These are phyloP conservation scores for Spilosoma lubricipeda DNA, from an alignment of 2,888 invertebrate species.

Conservation along the genomic window DNA sequence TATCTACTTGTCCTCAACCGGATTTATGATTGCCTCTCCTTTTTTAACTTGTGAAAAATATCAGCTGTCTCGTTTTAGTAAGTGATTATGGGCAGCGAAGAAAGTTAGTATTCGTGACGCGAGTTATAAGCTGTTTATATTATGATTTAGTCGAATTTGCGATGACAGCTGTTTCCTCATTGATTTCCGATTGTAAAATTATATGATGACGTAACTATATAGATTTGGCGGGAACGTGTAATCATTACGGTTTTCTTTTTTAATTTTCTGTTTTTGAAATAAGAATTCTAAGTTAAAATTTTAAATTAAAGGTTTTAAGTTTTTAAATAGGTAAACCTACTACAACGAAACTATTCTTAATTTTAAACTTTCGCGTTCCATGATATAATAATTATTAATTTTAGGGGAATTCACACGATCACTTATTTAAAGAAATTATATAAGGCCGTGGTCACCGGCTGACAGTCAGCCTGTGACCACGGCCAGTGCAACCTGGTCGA, in stretches of 20 bases:
- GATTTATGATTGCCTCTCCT: slow-evolving; percentile 66
- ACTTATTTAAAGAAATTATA: no score
- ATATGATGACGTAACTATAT: background rate
- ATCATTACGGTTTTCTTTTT: background rate
- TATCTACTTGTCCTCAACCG: slow-evolving; percentile 67
- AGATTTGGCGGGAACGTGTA: slow-evolving; percentile 1
- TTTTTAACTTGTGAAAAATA: slow-evolving; percentile 47
- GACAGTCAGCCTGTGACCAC: no score
- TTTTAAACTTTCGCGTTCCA: no score
- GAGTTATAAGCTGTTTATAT: slow-evolving; percentile 40
- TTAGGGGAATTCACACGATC: no score
- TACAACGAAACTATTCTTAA: no score
- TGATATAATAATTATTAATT: no score
- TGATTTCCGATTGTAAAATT: slow-evolving; percentile 42
- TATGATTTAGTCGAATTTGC: slow-evolving; percentile 41
- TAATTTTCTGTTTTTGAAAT: background rate
- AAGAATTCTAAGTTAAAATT: background rate
- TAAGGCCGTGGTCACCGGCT: no score
- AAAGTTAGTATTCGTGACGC: slow-evolving; percentile 69
- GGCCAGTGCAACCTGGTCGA: no score
- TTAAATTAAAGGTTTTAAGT: background rate
- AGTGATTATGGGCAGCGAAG: slow-evolving; percentile 76
- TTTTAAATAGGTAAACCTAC: no score
- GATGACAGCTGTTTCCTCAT: slow-evolving; percentile 69
- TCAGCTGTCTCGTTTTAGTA: slow-evolving; percentile 57